Evolutionary conservation across 2,113 vertebrate genomes (phyloP), one percentile per base, ranked within the genome.

Genomic region (Uria aalge): DNA sequence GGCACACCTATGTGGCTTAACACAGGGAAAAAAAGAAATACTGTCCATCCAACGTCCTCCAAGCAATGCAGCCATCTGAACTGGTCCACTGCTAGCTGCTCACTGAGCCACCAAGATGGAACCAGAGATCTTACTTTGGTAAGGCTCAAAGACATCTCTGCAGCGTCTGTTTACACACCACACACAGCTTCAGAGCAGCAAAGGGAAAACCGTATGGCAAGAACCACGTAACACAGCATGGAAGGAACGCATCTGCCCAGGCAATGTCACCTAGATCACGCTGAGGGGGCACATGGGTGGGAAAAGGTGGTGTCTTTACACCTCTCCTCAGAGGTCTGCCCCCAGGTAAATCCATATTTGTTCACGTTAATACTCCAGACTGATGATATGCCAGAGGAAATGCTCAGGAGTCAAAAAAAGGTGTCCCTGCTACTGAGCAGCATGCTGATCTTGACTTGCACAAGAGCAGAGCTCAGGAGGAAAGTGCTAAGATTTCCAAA

Each of bases 161-260:
- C 32, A 34, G 29, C 5, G 9, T 47, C 41, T 3, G 15, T 5
- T 18, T 0, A 21, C 4, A 7, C 16, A 52, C 29, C 17, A 47
- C 19, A 19, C 2, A 5, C 5, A 52, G 45, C 7, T 36, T 40
- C 64, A 83, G 45, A 68, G 38, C 41, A 15, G 34, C 2, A 1
- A 48, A 50, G 29, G 56, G 43, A 45, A 83, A 75, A 64, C 32
- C 14, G 6, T 19, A 36, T 13, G 59, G 45, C 53, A 72, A 48
- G 36, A 83, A 16, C 12, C 36, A 55, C 0, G 0, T 36, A 53
- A 40, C 40, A n/a, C 17, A 52, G 34, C 1, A 0, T 10, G 14
- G 32, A 62, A 77, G 24, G 24, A 86, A 95, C 90, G 55, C 14
- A 47, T 48, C 41, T 75, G 32, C 41, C 60, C 18, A 22, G n/a